Evolutionary conservation across 1,140 invertebrate genomes (phyloP), one percentile per base, ranked within the genome.

Genomic region (Drosophila erecta): DNA sequence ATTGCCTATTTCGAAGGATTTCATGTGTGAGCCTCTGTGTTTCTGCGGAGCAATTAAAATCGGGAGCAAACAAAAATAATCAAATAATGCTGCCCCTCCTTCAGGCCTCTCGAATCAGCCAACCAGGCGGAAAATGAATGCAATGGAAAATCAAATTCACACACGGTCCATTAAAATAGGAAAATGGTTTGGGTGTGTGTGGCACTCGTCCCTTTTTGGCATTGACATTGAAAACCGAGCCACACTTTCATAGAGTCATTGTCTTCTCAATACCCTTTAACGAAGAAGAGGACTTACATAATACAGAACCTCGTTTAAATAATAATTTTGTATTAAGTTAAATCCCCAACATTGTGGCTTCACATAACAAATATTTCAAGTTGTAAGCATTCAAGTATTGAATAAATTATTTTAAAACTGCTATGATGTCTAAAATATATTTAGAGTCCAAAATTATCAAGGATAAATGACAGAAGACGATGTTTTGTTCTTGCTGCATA

Each of bases 41-140:
- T 17, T 41, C 27, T 35, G 54, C 5, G 27, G 8, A 37, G 40
- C 40, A 64, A 60, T 64, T 64, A 64, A n/a, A 64, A 24, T 64
- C 56, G 11, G 49, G 15, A n/a, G n/a, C 43, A 38, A 35, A 30
- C 27, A 6, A 33, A n/a, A 57, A 57, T 56, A 33, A 60, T 20
- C 38, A 44, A 60, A 20, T 17, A 37, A 8, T 22, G n/a, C 53
- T 35, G 38, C 2, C 37, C 14, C 35, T 6, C 15, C 15, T 37
- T 69, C 67, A 54, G 57, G 37, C 15, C 40, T 24, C 51, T 57
- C 40, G 55, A 57, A 17, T 27, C 66, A 15, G 30, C 61, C 38
- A 59, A 24, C 30, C 37, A 4, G 37, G 57, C 51, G 46, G 41
- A 80, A 80, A 80, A 80, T 80, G 78, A 81, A 76, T 80, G 71